Evolutionary conservation across 2,113 vertebrate genomes (phyloP), one percentile per base, ranked within the genome.

Genomic region (Boulengeromyrus knoepffleri): DNA sequence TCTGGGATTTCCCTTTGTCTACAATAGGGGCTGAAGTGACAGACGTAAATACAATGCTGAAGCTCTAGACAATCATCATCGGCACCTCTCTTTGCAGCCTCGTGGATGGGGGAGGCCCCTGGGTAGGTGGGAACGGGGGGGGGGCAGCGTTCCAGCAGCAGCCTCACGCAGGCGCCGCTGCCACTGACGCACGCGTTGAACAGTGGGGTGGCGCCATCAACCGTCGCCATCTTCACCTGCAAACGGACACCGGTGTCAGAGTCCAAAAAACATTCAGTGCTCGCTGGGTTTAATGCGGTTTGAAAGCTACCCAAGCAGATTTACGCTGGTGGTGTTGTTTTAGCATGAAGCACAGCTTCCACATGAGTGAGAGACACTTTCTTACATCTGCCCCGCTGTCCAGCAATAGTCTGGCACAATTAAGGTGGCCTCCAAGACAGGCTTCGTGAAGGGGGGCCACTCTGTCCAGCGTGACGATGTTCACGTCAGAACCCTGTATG

Each of bases 401-500:
- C 93, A 99, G 90, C 80, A 99, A 94, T 80, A 96, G 94, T 93
- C 97, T 98, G 0, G 97, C 96, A 0, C 98, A 99, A 58, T 96
- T 96, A 0, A 97, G 95, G 0, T 97, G 97, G 5, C 98, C 97
- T 0, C 97, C 96, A 10, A 99, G 96, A 90, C 98, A 99, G 0
- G 98, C 98, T 86, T 99, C 98, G 0, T 99, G 98, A 8, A 99
- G 97, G 49, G 98, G 96, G 0, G 97, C 97, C 85, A 98, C 95
- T 0, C 95, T 94, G 88, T 99, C 97, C 8, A 97, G 95, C 0
- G 97, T 98, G 93, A 96, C 90, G 3, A 97, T 94, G 93, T 97
- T 96, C 91, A 97, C 97, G 0, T 95, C 95, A 92, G 96, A 96
- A 42, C 97, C 97, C 98, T 99, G 91, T 15, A 93, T 90, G 0